Evolutionary conservation across 2,113 vertebrate genomes (phyloP).

Genomic region (Apteryx mantelli): DNA sequence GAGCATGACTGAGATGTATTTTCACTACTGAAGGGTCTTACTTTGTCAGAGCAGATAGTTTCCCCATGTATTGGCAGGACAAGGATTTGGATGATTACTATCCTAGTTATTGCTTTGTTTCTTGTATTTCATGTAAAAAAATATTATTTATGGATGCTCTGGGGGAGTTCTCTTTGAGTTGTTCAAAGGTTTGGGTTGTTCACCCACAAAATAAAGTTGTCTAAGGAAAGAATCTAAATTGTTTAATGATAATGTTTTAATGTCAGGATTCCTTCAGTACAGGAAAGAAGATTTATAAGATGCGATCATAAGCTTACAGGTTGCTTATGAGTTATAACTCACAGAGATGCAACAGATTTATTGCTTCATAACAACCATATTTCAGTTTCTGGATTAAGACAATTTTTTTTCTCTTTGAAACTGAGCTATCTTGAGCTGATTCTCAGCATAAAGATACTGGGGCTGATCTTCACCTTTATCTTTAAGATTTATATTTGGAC

Average conservation of each 20-base stretch:
- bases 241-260: not conserved
- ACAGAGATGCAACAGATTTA: not conserved
- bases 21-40: not conserved
- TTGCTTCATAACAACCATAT: not conserved
- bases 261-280: not conserved
- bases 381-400: conserved; percentile 1
- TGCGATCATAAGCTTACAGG: not conserved
- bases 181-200: not conserved
- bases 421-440: not conserved
- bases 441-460: not conserved
- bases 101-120: not conserved
- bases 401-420: not conserved
- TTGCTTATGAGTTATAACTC: not conserved
- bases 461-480: not conserved
- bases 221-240: not conserved
- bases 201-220: not conserved
- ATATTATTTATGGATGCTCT: not conserved
- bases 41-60: not conserved
- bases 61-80: not conserved
- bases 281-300: not conserved
- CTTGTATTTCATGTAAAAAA: conserved; percentile 10
- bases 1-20: not conserved
- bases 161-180: not conserved
- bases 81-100: not conserved
- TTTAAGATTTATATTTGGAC: not conserved